Base-by-base conservation (phyloP, 2,113 vertebrate species). In the Recurvirostra avosetta region DNA sequence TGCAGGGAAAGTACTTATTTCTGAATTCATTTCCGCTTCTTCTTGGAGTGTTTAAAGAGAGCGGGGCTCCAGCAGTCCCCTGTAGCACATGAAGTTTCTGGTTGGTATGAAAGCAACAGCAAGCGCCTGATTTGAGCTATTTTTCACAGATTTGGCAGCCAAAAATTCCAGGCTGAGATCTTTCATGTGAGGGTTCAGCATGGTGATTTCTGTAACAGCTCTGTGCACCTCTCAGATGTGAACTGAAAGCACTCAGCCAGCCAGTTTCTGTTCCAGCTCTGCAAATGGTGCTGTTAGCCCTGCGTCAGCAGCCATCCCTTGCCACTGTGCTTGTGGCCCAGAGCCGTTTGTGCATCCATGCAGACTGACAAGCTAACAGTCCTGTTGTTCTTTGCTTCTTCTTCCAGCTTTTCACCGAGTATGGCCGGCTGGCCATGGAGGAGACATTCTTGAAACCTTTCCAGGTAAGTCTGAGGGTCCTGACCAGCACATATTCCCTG, bases 401-500 rank as follows among this genome's bases (percentile, higher is more conserved):
- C 22, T 71, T 41, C 17, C 97, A 99, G 99, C 99, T 99, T 49
- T 99, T 99, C 96, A 99, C 99, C 2, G 99, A 99, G 92, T 99
- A 99, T 5, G 99, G 99, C 79, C 98, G 99, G 84, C 97, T 99
- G 88, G 99, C 99, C 32, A 99, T 99, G 99, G 99, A 99, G 92
- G 99, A 99, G 97, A 99, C 99, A 0, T 99, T 99, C 95, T 98
- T 99, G 93, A 99, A 99, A 96, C 99, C 99, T 4, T 99, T 99
- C 96, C 99, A 99, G 99, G 99, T 99, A 97, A 96, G 96, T 91
- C 34, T 2, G 1, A 7, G 41, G 16, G 3, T 55, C 30, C 14
- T 25, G 79, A 36, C 53, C 71, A 12, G 30, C 59, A 12, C n/a
- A 1, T 1, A 2, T n/a, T 29, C 59, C 49, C 10, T 47, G 38